These are phyloP conservation scores for Pedetes capensis DNA, from an alignment of 2,113 vertebrate genomes.

Conservation along the genomic window DNA sequence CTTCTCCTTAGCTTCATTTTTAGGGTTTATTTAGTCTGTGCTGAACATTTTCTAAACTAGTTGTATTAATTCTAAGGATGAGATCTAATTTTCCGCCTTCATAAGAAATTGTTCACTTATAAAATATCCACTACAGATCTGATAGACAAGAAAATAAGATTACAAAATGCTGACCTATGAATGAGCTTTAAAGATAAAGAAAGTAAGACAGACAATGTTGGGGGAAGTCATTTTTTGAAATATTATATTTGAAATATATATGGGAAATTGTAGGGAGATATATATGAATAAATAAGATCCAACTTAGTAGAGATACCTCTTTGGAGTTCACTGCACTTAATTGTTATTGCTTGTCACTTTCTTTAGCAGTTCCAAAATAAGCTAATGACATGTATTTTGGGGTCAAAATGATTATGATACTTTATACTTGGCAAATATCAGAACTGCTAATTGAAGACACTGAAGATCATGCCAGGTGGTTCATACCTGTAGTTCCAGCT, in stretches of 20 bases:
- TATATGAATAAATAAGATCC: background rate
- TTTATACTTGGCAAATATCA: background rate
- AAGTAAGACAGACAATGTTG: background rate
- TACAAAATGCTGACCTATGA: background rate
- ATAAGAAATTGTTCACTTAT: background rate
- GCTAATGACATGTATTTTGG: background rate
- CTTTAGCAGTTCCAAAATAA: background rate
- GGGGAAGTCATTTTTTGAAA: background rate
- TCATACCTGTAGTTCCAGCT: background rate
- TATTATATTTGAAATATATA: background rate
- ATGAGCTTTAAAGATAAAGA: background rate
- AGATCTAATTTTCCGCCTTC: background rate
- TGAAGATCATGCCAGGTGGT: no score
- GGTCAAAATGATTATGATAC: background rate
- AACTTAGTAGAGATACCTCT: background rate
- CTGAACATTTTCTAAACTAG: background rate
- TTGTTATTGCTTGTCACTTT: background rate
- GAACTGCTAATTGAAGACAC: background rate
- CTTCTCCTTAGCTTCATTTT: background rate
- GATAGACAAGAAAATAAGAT: background rate
- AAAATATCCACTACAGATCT: background rate
- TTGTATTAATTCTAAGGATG: background rate
- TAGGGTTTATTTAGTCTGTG: fast-evolving
- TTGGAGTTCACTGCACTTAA: fast-evolving
- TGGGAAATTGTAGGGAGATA: background rate